These are phyloP conservation scores for Odontamblyopus rebecca DNA, from an alignment of 2,797 vertebrate species.

Conservation along the genomic window DNA sequence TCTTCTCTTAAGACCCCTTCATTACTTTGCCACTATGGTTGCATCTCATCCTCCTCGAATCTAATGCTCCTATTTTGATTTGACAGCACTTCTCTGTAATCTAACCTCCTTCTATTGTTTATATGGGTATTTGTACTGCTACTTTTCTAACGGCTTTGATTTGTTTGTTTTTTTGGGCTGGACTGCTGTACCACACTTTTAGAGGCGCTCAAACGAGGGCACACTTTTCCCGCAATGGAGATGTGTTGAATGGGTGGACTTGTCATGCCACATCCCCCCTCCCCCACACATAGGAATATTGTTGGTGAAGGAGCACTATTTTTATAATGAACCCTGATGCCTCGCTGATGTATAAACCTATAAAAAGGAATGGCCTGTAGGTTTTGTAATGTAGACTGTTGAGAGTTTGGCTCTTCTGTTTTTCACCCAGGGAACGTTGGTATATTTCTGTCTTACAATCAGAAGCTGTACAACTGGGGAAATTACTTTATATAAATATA, in stretches of 20 bases:
- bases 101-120: conserved; percentile 35
- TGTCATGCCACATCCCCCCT: conserved; percentile 27
- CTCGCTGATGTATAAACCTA: conserved; percentile 62
- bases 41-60: not conserved
- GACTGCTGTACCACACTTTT: conserved; percentile 58
- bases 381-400: conserved; percentile 69
- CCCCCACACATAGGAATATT: conserved; percentile 21
- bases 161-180: conserved; percentile 47
- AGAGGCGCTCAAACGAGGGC: conserved; percentile 20
- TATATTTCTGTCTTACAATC: conserved; percentile 72
- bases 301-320: conserved; percentile 56
- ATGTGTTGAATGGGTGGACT: conserved; percentile 18
- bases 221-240: conserved; percentile 30
- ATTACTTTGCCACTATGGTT: conserved; percentile 7
- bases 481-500: conserved; percentile 68
- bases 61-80: conserved; percentile 12
- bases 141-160: conserved; percentile 40
- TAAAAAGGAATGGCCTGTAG: conserved; percentile 59
- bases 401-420: conserved; percentile 32
- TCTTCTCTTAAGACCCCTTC: conserved; percentile 36
- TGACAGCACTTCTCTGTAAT: conserved; percentile 38
- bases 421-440: conserved; percentile 57
- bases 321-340: conserved; percentile 78
- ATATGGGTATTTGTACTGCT: conserved; percentile 28
- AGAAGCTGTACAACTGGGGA: conserved; percentile 68